These are phyloP conservation scores for Agelas oroides DNA, from an alignment of 37 sponge, comb jelly and placozoan species.

Conservation along the genomic window DNA sequence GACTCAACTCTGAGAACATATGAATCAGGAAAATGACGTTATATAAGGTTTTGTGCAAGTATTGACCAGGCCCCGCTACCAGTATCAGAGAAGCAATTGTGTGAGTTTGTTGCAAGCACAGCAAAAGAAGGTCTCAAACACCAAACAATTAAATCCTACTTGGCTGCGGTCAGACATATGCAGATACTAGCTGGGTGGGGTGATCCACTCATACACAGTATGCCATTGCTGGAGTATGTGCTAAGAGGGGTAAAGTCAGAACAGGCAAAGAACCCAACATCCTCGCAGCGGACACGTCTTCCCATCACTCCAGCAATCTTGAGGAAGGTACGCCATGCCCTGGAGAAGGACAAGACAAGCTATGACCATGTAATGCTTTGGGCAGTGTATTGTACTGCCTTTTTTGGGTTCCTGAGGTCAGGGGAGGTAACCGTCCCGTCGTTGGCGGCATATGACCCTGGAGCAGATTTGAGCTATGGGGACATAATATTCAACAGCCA, in stretches of 20 bases:
- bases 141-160: slow-evolving; percentile 42
- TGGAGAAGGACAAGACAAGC: background rate
- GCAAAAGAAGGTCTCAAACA: background rate
- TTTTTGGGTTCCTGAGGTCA: slow-evolving; percentile 49
- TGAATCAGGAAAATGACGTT: slow-evolving; percentile 14
- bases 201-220: background rate
- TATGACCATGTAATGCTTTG: slow-evolving; percentile 24
- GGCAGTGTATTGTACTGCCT: slow-evolving; percentile 30
- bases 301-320: slow-evolving; percentile 58
- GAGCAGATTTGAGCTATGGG: background rate
- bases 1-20: slow-evolving; percentile 31
- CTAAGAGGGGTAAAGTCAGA: background rate
- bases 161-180: slow-evolving; percentile 35
- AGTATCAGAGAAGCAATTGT: slow-evolving; percentile 27
- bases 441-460: background rate
- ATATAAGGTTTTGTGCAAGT: slow-evolving; percentile 4
- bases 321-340: background rate
- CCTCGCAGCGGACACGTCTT: slow-evolving; percentile 12
- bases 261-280: background rate
- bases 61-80: slow-evolving; percentile 7
- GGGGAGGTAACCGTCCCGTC: slow-evolving; percentile 31
- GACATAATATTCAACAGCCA: slow-evolving; percentile 24
- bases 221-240: slow-evolving; percentile 10
- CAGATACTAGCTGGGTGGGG: background rate
- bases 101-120: slow-evolving; percentile 34